Conservation (phyloP, 2,888 invertebrate genomes). For the Hipparchia semele region DNA sequence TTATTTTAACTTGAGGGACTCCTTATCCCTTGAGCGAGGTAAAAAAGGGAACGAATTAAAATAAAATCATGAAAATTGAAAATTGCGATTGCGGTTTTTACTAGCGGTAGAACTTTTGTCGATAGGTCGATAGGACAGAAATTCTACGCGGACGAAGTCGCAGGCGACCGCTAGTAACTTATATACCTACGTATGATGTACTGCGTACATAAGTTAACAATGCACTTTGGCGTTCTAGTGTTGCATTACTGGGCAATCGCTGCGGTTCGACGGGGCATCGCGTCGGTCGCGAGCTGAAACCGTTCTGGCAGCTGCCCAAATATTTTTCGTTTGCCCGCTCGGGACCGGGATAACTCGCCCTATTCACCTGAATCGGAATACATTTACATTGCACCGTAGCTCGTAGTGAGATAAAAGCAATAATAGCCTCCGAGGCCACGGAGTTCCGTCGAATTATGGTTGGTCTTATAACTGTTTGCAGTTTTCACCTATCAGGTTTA, state of each 20-base stretch:
- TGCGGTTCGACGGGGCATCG: constrained; percentile 55
- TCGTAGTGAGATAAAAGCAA: constrained; percentile 32
- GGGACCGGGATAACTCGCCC: constrained; percentile 72
- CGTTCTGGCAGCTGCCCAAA: constrained; percentile 71
- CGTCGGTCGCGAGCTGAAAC: constrained; percentile 61
- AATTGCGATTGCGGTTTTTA: no score
- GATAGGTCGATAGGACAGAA: no score
- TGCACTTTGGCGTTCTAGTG: constrained; percentile 54
- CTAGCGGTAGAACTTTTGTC: no score
- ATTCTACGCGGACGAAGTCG: no score
- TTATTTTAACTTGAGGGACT: no score
- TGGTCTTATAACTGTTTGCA: constrained; percentile 5
- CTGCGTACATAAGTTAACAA: constrained; percentile 29
- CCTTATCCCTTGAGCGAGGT: no score
- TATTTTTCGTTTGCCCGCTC: constrained; percentile 72
- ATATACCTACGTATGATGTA: constrained; percentile 17
- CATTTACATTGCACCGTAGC: constrained; percentile 49
- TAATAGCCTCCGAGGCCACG: constrained; percentile 22
- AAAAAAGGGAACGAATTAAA: no score
- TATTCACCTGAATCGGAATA: constrained; percentile 77
- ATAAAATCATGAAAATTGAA: no score
- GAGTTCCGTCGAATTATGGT: background rate
- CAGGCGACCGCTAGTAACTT: no score
- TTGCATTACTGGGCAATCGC: constrained; percentile 66
- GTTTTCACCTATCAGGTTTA: background rate